These are phyloP conservation scores for Ceuthmochares aereus DNA, from an alignment of 2,113 vertebrate genomes.

Conservation along the genomic window DNA sequence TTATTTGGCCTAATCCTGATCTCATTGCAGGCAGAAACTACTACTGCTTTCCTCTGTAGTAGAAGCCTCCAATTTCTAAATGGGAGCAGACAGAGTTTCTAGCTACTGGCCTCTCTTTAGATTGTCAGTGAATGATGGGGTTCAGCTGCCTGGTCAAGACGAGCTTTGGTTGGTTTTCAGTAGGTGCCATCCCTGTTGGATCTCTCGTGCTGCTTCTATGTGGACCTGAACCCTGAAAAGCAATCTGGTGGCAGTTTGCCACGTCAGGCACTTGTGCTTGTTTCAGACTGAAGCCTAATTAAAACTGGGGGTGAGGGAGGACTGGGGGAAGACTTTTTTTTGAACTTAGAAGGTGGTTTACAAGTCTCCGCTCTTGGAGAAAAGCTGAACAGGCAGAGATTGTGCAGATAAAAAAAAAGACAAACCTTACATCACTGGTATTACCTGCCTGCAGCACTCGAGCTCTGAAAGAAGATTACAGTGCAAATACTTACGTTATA, in stretches of 20 bases:
- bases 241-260: not conserved
- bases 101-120: not conserved
- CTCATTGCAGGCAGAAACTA: not conserved
- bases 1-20: not conserved
- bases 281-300: not conserved
- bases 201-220: not conserved
- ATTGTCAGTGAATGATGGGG: not conserved
- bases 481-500: conserved; percentile 84
- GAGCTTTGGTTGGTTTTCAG: not conserved
- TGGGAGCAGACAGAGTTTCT: not conserved
- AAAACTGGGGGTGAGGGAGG: not conserved
- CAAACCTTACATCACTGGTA: too few relatives aligned
- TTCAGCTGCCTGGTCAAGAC: not conserved
- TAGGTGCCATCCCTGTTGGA: not conserved
- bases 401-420: not conserved
- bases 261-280: not conserved
- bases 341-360: not conserved
- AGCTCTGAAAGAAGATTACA: not conserved
- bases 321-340: not conserved
- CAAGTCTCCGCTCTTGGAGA: not conserved
- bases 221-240: not conserved
- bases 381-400: not conserved
- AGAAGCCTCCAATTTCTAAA: not conserved
- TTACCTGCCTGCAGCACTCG: not conserved
- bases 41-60: not conserved